phyloP scores from a whole-genome alignment of 2,113 vertebrate species.

The Thalassarche chlororhynchos region DNA sequence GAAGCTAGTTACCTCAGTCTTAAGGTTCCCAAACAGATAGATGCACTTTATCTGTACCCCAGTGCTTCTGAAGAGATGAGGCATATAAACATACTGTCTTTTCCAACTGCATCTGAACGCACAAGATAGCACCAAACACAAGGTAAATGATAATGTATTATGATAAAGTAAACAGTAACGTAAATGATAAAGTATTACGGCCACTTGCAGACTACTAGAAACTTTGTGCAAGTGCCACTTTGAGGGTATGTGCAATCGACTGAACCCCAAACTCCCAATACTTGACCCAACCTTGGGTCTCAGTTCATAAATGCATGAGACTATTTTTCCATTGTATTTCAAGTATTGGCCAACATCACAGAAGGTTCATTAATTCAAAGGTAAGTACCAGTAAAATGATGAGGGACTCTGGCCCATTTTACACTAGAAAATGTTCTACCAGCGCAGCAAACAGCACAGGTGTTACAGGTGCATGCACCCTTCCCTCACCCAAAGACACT shows the following conservation, averaged over 20 bases:
- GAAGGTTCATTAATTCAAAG: neutral
- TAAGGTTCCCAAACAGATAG: neutral
- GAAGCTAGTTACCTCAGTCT: neutral
- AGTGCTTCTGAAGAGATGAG: neutral
- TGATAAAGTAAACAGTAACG: neutral
- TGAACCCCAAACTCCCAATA: neutral
- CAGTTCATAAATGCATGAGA: neutral
- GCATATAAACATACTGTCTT: neutral
- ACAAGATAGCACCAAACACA: neutral
- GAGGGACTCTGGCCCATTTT: neutral
- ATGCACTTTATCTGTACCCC: neutral
- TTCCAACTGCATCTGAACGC: neutral
- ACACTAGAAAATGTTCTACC: neutral
- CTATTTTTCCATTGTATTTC: neutral
- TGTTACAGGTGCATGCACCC: accelerated
- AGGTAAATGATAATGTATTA: neutral
- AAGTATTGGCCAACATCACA: neutral
- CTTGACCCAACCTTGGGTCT: neutral
- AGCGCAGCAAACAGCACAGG: neutral
- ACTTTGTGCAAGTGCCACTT: neutral
- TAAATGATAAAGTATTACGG: neutral
- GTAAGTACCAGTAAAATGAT: neutral
- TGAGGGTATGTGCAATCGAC: accelerated
- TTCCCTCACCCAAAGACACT: neutral
- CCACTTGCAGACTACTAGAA: neutral